Base-by-base conservation (phyloP, 2,888 invertebrate genomes). In the Tetragonula carbonaria region DNA sequence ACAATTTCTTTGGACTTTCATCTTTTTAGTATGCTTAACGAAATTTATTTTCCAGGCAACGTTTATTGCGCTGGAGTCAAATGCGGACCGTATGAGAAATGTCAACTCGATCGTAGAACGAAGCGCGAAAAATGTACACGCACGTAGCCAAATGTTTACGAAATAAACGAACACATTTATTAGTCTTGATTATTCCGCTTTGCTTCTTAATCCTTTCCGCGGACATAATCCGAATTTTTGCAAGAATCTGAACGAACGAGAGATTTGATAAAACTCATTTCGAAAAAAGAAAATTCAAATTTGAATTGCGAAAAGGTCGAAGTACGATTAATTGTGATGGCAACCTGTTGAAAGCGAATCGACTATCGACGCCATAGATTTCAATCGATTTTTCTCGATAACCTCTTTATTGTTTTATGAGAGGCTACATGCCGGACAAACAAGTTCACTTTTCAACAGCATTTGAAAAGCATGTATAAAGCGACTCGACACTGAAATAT, bases 51-150 rank as follows among this genome's bases (percentile, higher is more conserved):
- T 92, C 70, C 83, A 95, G 92, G 95, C 95, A 95, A 95, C 0
- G 95, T 95, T 2, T 97, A 96, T 91, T 97, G 97, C 90, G 96
- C 96, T 90, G 97, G 97, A 91, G 95, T 96, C 18, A 97, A 97
- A 93, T 97, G 97, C 91, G 96, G 95, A 90, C 92, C 96, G 0
- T 96, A 95, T 85, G 97, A 97, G 93, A 96, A 96, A 85, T 97
- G 97, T 94, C 96, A 96, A 91, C 94, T 95, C 86, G 97, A 97
- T 91, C 95, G 96, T 28, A 90, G 93, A 75, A 96, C 96, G 51
- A 97, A 96, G 92, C 95, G 96, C 50, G 96, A 96, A 91, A 97
- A 96, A 94, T 97, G 97, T 91, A 96, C 96, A 84, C 95, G 97
- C 13, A 82, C 82, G 23, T 82, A 21, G 59, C 50, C 2, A 1